A percentile compares a stretch with the other conserved stretches of the same genome.
Conservation (phyloP, 2,888 invertebrate genomes). For the Melanotus villosus region DNA sequence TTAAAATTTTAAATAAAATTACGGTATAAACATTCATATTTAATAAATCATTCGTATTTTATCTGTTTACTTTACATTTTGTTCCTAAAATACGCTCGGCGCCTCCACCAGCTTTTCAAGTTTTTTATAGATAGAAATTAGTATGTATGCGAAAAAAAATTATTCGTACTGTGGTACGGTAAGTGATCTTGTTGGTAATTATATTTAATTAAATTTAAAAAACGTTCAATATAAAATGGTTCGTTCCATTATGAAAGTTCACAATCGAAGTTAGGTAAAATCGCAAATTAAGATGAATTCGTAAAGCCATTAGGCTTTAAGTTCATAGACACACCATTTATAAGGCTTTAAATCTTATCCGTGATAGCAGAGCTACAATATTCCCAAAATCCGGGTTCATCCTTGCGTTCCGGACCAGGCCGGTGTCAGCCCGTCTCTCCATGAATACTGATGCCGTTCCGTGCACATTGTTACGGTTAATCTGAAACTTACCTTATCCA, state of each 20-base stretch:
- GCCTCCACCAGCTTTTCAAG: too few species aligned
- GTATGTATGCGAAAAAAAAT: too few species aligned
- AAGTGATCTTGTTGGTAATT: too few species aligned
- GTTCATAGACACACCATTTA: constrained; percentile 57
- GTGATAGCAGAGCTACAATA: constrained; percentile 52
- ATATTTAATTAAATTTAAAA: too few species aligned
- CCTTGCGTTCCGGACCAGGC: constrained; percentile 49
- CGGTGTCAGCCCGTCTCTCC: constrained; percentile 47
- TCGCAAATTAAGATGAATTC: constrained; percentile 50
- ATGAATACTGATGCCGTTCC: constrained; percentile 52
- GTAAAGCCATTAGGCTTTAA: constrained; percentile 51
- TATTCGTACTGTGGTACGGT: too few species aligned
- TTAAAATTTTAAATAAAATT: too few species aligned
- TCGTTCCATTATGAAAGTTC: not conserved
- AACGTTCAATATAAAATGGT: not conserved
- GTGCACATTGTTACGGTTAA: constrained; percentile 49
- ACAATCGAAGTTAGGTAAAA: constrained; percentile 25
- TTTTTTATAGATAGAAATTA: too few species aligned
- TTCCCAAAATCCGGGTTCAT: constrained; percentile 53
- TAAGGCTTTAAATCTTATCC: constrained; percentile 58
- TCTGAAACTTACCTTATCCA: constrained; percentile 48
- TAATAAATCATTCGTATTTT: too few species aligned
- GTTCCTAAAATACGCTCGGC: too few species aligned
- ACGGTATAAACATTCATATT: too few species aligned
- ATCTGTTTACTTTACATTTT: too few species aligned